Evolutionary conservation across 1,140 invertebrate species (phyloP), one percentile per base, ranked within the genome.

Genomic region (Nebria ingens): DNA sequence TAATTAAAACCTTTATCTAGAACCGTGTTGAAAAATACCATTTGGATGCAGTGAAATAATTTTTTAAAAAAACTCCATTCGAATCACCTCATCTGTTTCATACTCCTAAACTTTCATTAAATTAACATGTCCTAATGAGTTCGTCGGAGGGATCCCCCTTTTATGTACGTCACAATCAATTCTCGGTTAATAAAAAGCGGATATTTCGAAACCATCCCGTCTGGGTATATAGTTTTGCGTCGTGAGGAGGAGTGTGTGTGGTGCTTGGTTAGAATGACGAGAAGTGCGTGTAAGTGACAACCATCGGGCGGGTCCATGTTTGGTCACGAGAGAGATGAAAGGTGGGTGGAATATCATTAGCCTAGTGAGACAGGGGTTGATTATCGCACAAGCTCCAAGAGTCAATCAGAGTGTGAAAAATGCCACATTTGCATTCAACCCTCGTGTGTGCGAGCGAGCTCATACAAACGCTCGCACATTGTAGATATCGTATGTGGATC

Each of bases 351-450:
- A 45, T 45, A 45, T 45, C 40, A 45, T 45, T 45, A 45, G 40
- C 40, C 40, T 45, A 17, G 6, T 12, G 40, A n/a, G n/a, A n/a
- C n/a, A 45, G 40, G 40, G 40, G 40, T 45, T 45, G 40, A 45
- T 45, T 45, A 45, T 45, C 40, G 40, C 40, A 45, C 40, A n/a
- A n/a, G 40, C 40, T 45, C 40, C 40, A 11, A 17, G 40, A 45
- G 40, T 45, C 40, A 45, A 45, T 45, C 40, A 45, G 40, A 17
- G 40, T 45, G 40, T 45, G 40, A 45, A 45, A 45, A 45, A 45
- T 45, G 15, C 40, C 40, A 45, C 40, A 45, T 45, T 45, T 45
- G 40, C 40, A 45, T 45, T 45, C 40, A 45, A 45, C 40, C 40
- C 40, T 45, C 40, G 40, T 45, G 40, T 17, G 6, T 45, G n/a